Conservation (phyloP, 1,140 invertebrate species). For the Idris sp. region DNA sequence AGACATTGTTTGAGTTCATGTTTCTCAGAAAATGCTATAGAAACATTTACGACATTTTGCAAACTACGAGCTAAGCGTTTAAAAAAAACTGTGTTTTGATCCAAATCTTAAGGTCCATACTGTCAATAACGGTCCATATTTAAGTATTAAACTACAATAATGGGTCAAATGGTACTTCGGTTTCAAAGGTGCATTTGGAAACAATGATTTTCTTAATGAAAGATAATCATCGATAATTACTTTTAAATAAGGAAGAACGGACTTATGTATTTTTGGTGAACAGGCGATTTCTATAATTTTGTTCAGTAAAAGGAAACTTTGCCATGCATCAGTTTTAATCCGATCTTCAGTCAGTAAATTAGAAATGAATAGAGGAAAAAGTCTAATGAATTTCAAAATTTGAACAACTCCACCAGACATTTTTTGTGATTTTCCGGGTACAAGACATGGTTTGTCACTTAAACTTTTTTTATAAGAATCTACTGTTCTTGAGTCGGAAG, state of each 20-base stretch:
- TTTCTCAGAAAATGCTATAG: too few species aligned
- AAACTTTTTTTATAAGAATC: too few species aligned
- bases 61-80: too few species aligned
- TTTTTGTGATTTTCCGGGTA: slow-evolving; percentile 13
- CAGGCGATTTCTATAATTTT: slow-evolving; percentile 60
- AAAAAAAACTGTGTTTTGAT: too few species aligned
- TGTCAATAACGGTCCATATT: slow-evolving; percentile 62
- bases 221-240: slow-evolving; percentile 49
- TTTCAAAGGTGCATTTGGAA: slow-evolving; percentile 24
- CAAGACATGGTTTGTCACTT: slow-evolving; percentile 43
- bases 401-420: slow-evolving; percentile 42
- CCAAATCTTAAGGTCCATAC: too few species aligned
- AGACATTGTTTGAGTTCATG: too few species aligned
- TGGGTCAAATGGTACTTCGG: slow-evolving; percentile 62
- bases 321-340: slow-evolving; percentile 32
- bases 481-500: too few species aligned
- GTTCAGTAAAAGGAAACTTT: slow-evolving; percentile 35
- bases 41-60: too few species aligned
- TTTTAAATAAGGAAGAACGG: slow-evolving; percentile 40
- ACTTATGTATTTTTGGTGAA: slow-evolving; percentile 55
- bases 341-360: slow-evolving; percentile 46
- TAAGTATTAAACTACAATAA: slow-evolving; percentile 49
- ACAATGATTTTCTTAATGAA: slow-evolving; percentile 21
- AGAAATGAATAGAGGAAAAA: slow-evolving; percentile 49
- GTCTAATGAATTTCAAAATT: slow-evolving; percentile 42